These are phyloP conservation scores for Noctua pronuba DNA, from an alignment of 2,888 invertebrate genomes.

Conservation along the genomic window DNA sequence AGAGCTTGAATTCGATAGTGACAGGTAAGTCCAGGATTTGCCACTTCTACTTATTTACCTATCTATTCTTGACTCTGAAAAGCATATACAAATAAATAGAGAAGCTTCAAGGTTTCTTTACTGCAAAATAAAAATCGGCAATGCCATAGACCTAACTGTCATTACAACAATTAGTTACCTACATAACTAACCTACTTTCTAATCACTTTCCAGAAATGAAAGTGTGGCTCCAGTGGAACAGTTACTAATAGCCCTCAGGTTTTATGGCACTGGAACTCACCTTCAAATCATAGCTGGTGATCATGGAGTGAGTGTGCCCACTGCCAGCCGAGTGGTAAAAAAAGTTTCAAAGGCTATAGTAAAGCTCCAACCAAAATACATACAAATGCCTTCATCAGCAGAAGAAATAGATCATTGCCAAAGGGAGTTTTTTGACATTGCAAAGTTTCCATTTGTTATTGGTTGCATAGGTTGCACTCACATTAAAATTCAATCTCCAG, in stretches of 20 bases:
- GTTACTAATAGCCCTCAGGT: slow-evolving; percentile 41
- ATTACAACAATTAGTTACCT: neutral
- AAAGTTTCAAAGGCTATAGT: slow-evolving; percentile 42
- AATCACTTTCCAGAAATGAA: slow-evolving; percentile 24
- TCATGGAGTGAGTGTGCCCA: slow-evolving; percentile 40
- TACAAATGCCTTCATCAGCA: slow-evolving; percentile 21
- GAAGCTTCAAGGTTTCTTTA: neutral
- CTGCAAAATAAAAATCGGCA: too few species aligned
- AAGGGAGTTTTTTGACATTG: slow-evolving; percentile 36
- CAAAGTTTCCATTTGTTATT: slow-evolving; percentile 37
- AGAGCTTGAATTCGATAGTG: slow-evolving; percentile 33
- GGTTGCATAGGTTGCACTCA: slow-evolving; percentile 35
- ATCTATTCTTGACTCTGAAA: neutral
- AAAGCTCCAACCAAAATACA: slow-evolving; percentile 14
- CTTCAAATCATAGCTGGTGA: slow-evolving; percentile 27
- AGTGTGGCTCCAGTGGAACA: slow-evolving; percentile 42
- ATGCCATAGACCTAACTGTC: neutral
- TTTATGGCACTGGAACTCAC: slow-evolving; percentile 50
- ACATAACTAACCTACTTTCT: neutral
- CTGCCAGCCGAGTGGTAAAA: slow-evolving; percentile 44
- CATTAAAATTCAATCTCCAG: slow-evolving; percentile 33
- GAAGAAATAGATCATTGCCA: slow-evolving; percentile 24
- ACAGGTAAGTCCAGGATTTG: neutral
- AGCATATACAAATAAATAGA: neutral
- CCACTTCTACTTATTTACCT: neutral